Base-by-base conservation (phyloP, 1,140 invertebrate genomes). In the Thaumatotibia leucotreta region DNA sequence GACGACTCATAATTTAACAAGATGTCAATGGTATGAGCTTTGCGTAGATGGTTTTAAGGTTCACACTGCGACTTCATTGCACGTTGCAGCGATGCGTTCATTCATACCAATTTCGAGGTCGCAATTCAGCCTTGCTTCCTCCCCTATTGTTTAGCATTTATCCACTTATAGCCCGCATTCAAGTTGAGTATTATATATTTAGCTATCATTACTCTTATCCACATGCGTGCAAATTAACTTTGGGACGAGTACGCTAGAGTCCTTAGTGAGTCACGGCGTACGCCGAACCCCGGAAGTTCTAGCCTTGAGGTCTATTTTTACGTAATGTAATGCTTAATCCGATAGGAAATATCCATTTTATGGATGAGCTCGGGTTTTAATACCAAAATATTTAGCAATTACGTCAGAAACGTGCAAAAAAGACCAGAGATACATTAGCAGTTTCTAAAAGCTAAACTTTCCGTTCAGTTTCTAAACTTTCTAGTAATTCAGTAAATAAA, bases 51-150 rank as follows among this genome's bases (percentile, higher is more conserved):
- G 11, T 29, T 29, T 27, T 27, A 29, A 58, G 10, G 23, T 27
- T 27, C 20, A 58, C 17, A 24, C 14, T 27, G 24, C 14, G 27
- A 4, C n/a, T 29, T 1, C 74, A 77, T 78, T 77, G 66, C 66
- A 70, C 63, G 61, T 22, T 52, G 63, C 50, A 61, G 52, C 63
- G 74, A 65, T 58, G 61, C 65, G 58, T 73, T 75, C 73, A 77
- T 80, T 78, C 73, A 75, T 74, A 62, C 31, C 65, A 72, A 77
- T 73, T 72, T 33, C 71, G 80, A 79, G 79, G 80, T 68, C 74
- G 66, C 73, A 64, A 52, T 27, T 32, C 54, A 67, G 64, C 79
- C 76, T 77, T 80, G 72, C 68, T 70, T 72, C 64, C 52, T 64
- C 71, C 74, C 58, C 50, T 58, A 58, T 58, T 58, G 52, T 66